Evolutionary conservation across 2,113 vertebrate species (phyloP).

Genomic region (Paedocypris sp.): DNA sequence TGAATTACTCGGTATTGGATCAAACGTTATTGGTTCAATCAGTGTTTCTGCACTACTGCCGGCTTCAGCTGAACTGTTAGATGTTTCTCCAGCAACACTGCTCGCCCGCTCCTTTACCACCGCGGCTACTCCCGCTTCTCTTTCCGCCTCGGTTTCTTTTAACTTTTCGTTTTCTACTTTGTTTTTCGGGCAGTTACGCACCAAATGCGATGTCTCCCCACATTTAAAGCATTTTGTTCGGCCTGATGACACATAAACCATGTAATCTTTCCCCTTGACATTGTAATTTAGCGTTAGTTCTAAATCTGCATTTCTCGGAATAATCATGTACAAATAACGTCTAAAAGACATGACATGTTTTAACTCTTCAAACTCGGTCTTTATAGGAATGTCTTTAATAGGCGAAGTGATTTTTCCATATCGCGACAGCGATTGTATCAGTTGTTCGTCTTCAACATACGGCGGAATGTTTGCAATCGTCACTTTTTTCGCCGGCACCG

Average conservation of each 20-base stretch:
- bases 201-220: background rate
- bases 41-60: too few relatives aligned
- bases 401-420: background rate
- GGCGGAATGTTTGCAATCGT: background rate
- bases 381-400: background rate
- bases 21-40: too few relatives aligned
- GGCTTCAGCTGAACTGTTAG: too few relatives aligned
- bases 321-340: slow-evolving; percentile 11
- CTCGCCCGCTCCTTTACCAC: too few relatives aligned
- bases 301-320: background rate
- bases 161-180: background rate
- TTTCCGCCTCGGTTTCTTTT: background rate
- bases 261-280: background rate
- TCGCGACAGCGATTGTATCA: background rate
- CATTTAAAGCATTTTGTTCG: background rate
- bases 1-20: too few relatives aligned
- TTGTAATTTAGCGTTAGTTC: background rate
- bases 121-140: background rate
- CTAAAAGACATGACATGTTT: slow-evolving; percentile 20
- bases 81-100: too few relatives aligned
- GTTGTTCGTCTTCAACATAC: background rate
- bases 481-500: background rate
- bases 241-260: background rate
- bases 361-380: background rate
- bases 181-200: background rate